These are phyloP conservation scores for Crenuchus spilurus DNA, from an alignment of 2,797 vertebrate species.

Conservation along the genomic window DNA sequence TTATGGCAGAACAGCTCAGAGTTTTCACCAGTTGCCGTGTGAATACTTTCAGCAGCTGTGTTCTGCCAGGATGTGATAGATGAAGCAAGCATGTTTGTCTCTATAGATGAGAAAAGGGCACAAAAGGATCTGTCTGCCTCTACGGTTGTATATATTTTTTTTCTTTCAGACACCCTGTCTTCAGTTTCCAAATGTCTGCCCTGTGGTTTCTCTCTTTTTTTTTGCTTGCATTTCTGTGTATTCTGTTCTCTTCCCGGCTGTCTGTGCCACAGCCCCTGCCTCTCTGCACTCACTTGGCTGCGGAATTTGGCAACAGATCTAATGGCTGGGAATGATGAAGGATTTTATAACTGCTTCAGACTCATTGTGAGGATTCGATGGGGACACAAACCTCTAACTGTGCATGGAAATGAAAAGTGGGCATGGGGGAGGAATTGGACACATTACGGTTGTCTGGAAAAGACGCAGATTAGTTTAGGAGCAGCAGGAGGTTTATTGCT, in stretches of 20 bases:
- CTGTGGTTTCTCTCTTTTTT: neutral
- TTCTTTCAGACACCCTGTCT: no score
- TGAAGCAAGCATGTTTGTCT: neutral
- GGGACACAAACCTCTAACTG: neutral
- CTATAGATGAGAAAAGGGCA: neutral
- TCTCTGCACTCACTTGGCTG: neutral
- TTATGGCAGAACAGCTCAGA: neutral
- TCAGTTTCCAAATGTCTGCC: neutral
- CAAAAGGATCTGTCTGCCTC: neutral
- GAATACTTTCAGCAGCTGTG: neutral
- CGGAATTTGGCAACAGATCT: neutral
- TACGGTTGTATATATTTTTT: neutral
- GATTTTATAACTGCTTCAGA: neutral
- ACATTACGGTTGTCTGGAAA: neutral
- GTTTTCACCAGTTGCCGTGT: neutral
- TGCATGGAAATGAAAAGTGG: slow-evolving; percentile 11
- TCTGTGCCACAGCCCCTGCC: neutral
- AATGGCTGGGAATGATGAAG: slow-evolving; percentile 1
- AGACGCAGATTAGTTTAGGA: slow-evolving; percentile 17
- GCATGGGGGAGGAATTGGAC: slow-evolving; percentile 9
- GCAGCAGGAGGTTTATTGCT: slow-evolving; percentile 17
- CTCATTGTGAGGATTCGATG: neutral
- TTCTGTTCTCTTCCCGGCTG: neutral
- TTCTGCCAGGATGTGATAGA: neutral
- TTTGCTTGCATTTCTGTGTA: neutral